Evolutionary conservation across 2,888 invertebrate genomes (phyloP).

Genomic region (Andrena fulva): DNA sequence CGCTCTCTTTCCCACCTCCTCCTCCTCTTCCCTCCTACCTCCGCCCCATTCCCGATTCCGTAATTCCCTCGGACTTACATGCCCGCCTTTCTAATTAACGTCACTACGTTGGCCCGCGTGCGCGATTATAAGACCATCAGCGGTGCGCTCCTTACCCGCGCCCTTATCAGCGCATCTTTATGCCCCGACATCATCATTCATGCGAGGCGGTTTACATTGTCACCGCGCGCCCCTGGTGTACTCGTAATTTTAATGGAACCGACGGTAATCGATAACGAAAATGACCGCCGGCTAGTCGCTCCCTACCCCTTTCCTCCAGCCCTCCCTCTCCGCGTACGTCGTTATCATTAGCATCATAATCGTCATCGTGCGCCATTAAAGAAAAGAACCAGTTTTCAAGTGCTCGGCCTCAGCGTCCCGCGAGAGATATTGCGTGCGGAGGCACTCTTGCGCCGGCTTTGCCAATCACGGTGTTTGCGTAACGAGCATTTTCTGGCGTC

Average conservation of each 20-base stretch:
- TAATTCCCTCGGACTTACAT: background rate
- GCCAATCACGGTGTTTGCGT: constrained; percentile 49
- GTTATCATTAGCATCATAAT: constrained; percentile 64
- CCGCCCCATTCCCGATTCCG: background rate
- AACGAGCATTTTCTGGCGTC: constrained; percentile 14
- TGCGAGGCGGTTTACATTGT: constrained; percentile 37
- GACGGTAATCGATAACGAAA: constrained; percentile 50
- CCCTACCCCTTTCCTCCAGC: background rate
- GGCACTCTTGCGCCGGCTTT: constrained; percentile 9
- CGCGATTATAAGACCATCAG: constrained; percentile 43
- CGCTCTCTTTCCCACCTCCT: constrained; percentile 2
- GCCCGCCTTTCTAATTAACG: constrained; percentile 35
- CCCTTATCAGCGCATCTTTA: constrained; percentile 37
- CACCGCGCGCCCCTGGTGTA: constrained; percentile 18
- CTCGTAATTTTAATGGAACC: constrained; percentile 48
- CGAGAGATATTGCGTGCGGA: constrained; percentile 57
- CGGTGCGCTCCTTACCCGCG: constrained; percentile 16
- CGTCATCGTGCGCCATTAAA: constrained; percentile 60
- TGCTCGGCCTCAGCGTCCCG: constrained; percentile 16
- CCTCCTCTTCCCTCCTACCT: background rate
- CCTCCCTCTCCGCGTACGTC: constrained; percentile 5
- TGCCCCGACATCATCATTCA: constrained; percentile 47
- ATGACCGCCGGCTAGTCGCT: background rate
- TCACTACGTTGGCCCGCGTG: constrained; percentile 8
- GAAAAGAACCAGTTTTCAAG: constrained; percentile 59